These are phyloP conservation scores for Acromyrmex charruanus DNA, from an alignment of 1,140 invertebrate species.

Conservation along the genomic window DNA sequence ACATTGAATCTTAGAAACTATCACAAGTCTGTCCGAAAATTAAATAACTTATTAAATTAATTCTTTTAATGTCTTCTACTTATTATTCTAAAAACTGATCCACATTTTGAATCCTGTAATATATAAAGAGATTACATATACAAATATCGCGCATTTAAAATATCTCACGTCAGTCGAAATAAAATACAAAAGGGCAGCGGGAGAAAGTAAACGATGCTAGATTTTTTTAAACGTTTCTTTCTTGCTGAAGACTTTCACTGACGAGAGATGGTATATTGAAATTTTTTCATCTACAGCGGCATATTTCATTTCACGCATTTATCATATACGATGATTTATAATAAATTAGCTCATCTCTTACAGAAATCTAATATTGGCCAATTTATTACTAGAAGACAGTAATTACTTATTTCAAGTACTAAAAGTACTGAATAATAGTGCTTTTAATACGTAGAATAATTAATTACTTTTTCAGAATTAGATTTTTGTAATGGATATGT, in stretches of 20 bases:
- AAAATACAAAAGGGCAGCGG: not conserved
- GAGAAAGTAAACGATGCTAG: slow-evolving; percentile 64
- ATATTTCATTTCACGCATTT: not conserved
- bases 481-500: too few relatives aligned
- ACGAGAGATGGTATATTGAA: not conserved
- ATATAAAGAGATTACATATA: not conserved
- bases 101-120: not conserved
- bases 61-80: not conserved
- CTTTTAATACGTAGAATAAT: too few relatives aligned
- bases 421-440: too few relatives aligned
- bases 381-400: too few relatives aligned
- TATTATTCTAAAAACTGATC: not conserved
- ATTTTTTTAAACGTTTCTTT: slow-evolving; percentile 50
- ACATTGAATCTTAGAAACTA: not conserved
- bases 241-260: slow-evolving; percentile 56
- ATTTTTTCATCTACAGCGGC: not conserved
- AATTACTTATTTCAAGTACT: too few relatives aligned
- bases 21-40: not conserved
- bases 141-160: not conserved
- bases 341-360: not conserved
- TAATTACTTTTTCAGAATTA: too few relatives aligned
- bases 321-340: not conserved
- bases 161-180: not conserved
- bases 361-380: too few relatives aligned
- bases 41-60: not conserved